A percentile compares a stretch with the other conserved stretches of the same genome.
phyloP scores from a whole-genome alignment of 1,140 invertebrate species.

The Arion vulgaris region DNA sequence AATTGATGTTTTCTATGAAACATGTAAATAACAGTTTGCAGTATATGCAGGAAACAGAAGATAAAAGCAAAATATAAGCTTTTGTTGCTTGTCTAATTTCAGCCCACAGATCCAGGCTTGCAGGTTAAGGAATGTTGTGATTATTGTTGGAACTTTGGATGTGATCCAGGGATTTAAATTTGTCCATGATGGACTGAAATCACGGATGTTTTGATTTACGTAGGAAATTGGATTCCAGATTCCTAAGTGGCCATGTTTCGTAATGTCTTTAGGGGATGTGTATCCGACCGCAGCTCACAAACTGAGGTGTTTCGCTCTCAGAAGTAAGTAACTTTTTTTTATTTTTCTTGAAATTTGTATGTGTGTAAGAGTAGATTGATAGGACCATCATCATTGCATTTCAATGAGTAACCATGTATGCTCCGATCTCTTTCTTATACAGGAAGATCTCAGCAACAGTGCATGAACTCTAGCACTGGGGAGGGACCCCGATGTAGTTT shows the following conservation, averaged over 20 bases:
- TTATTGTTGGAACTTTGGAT: not conserved
- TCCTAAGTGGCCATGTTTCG: conserved; percentile 62
- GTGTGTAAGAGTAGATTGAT: no score
- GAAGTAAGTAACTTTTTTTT: conserved; percentile 54
- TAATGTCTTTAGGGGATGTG: conserved; percentile 69
- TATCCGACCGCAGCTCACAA: conserved; percentile 65
- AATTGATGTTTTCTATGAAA: no score
- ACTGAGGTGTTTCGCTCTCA: conserved; percentile 60
- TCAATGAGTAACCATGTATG: no score
- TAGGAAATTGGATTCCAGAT: not conserved
- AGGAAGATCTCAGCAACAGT: no score
- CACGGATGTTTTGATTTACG: conserved; percentile 24
- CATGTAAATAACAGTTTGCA: no score
- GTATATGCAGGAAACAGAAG: no score
- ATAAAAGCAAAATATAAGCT: not conserved
- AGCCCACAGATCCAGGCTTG: not conserved
- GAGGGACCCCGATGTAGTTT: no score
- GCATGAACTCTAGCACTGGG: no score
- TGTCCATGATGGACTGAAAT: not conserved
- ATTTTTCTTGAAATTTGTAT: no score
- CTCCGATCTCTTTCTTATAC: no score
- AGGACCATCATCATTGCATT: no score
- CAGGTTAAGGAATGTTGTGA: not conserved
- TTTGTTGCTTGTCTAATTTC: not conserved
- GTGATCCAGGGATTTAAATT: conserved; percentile 9